Conservation (phyloP, 2,888 invertebrate genomes). For the Cantharis nigra region DNA sequence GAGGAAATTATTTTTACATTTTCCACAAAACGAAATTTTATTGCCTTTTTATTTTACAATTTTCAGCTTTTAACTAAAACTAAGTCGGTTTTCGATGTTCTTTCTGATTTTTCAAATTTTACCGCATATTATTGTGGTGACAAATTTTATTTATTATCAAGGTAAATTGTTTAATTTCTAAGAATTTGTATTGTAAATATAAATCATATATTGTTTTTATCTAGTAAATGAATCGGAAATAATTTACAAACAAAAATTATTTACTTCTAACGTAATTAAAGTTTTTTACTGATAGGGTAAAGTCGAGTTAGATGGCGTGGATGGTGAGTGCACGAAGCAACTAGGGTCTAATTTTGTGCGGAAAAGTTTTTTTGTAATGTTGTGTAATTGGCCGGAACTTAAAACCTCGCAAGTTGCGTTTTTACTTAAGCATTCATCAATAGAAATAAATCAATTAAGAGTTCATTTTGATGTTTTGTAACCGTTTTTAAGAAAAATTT, state of each 20-base stretch:
- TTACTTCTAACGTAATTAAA: background rate
- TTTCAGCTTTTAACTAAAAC: background rate
- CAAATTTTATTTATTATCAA: background rate
- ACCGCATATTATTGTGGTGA: background rate
- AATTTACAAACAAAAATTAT: background rate
- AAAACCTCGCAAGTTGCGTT: background rate
- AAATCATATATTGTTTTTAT: background rate
- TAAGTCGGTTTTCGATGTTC: background rate
- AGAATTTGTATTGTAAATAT: background rate
- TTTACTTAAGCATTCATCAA: background rate
- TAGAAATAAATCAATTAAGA: background rate
- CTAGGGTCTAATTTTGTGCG: background rate
- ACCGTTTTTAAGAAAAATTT: background rate
- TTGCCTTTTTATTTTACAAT: background rate
- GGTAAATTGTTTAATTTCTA: background rate
- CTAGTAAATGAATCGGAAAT: background rate
- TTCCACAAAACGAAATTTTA: background rate
- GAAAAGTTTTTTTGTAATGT: background rate
- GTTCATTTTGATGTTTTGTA: background rate
- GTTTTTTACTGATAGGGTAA: background rate
- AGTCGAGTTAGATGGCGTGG: background rate
- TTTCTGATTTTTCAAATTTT: background rate
- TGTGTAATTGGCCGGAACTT: background rate
- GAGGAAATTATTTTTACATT: background rate
- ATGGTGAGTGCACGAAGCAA: background rate